Evolutionary conservation across 1,140 invertebrate species (phyloP), one percentile per base, ranked within the genome.

Genomic region (Acyrthosiphon pisum): DNA sequence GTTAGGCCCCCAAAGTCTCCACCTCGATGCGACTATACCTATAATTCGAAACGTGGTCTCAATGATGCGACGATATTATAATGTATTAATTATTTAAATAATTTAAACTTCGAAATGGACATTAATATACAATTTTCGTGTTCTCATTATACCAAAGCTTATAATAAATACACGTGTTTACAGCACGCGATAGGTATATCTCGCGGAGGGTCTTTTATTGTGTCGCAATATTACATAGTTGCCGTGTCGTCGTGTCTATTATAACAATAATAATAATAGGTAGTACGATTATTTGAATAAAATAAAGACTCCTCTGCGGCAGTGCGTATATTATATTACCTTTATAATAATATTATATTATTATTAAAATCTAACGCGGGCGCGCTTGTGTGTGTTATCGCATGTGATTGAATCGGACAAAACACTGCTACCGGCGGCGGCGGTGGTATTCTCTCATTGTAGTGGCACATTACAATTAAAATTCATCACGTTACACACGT

Each of bases 381-480:
- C 48, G 20, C 41, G 84, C 30, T 11, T 76, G n/a, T n/a, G 60
- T 87, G 44, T 87, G 35, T 46, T 87, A 46, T 46, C 46, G 46
- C 50, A 44, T 68, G 56, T 68, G 89, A 90, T 90, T 60, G 89
- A 90, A 90, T 90, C 30, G 23, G 89, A 90, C 56, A 68, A 90
- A 90, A 68, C 56, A 90, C 68, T 56, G 89, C 89, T 90, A 90
- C 89, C 14, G 89, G 89, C 89, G 35, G 89, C 56, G 89, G 37
- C 56, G 37, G 87, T 30, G 37, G 87, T 30, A 14, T 37, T 37
- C 56, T 90, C 89, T n/a, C 53, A 90, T 90, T 90, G 89, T 90
- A 68, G 89, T 68, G 89, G 41, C 89, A n/a, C 88, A 60, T 90
- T 60, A 90, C 89, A 90, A 90, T 90, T 90, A 90, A 90, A 90